A percentile compares a stretch with the other conserved stretches of the same genome.
These are phyloP conservation scores for Myzus persicae DNA, from an alignment of 1,140 invertebrate species.

Conservation along the genomic window DNA sequence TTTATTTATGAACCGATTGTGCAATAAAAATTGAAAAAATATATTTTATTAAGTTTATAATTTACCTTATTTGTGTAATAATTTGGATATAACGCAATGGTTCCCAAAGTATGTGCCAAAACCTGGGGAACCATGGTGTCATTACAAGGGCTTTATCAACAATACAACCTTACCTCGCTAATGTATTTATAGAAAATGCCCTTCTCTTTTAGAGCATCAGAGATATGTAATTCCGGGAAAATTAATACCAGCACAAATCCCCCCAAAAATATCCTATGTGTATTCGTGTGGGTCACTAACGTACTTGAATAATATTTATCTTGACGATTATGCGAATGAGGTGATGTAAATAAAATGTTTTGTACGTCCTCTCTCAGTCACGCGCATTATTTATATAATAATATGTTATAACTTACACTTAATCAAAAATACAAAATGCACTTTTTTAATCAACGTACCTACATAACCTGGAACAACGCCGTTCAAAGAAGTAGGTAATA, in stretches of 20 bases:
- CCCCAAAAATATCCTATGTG: background rate
- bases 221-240: background rate
- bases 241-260: background rate
- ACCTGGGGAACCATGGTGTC: background rate
- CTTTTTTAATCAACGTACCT: background rate
- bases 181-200: background rate
- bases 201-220: background rate
- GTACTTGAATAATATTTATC: background rate
- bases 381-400: background rate
- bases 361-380: background rate
- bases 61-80: background rate
- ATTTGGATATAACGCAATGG: background rate
- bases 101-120: background rate
- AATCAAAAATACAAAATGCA: background rate
- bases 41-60: background rate
- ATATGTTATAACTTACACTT: background rate
- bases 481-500: background rate
- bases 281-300: background rate
- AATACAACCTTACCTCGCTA: background rate
- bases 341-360: constrained; percentile 5
- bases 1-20: background rate
- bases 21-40: background rate
- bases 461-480: background rate
- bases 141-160: no score
- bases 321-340: background rate